phyloP scores from a whole-genome alignment of 2,113 vertebrate genomes.

The Formicarius rufipectus region DNA sequence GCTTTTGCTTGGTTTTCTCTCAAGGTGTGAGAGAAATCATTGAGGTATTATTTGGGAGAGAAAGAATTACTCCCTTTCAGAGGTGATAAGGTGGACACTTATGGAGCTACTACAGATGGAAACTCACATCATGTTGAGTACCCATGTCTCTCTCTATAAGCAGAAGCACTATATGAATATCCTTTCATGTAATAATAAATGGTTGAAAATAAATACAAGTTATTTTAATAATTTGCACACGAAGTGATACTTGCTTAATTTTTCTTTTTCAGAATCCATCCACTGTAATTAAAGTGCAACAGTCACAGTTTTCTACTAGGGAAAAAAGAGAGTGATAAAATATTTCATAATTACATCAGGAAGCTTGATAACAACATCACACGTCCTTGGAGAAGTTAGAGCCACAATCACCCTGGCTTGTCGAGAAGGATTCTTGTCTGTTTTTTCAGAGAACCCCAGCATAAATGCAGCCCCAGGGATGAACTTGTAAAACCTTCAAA shows the following conservation, averaged over 20 bases:
- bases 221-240: neutral
- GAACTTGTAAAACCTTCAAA: slow-evolving; percentile 68
- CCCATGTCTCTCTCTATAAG: neutral
- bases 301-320: neutral
- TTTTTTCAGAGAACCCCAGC: slow-evolving; percentile 50
- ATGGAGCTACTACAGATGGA: neutral
- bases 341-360: slow-evolving; percentile 67
- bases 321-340: neutral
- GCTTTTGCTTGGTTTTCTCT: neutral
- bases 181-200: neutral
- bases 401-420: slow-evolving; percentile 68
- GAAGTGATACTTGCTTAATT: neutral
- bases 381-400: slow-evolving; percentile 60
- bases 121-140: neutral
- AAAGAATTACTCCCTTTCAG: neutral
- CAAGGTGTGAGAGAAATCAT: neutral
- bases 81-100: neutral
- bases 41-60: neutral
- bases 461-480: slow-evolving; percentile 47
- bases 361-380: slow-evolving; percentile 72
- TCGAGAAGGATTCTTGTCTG: slow-evolving; percentile 63
- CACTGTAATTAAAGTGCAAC: neutral
- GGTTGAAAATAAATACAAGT: neutral
- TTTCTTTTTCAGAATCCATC: neutral
- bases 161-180: neutral